Evolutionary conservation across 1,140 invertebrate species (phyloP), one percentile per base, ranked within the genome.

Genomic region (Drosophila tropicalis): DNA sequence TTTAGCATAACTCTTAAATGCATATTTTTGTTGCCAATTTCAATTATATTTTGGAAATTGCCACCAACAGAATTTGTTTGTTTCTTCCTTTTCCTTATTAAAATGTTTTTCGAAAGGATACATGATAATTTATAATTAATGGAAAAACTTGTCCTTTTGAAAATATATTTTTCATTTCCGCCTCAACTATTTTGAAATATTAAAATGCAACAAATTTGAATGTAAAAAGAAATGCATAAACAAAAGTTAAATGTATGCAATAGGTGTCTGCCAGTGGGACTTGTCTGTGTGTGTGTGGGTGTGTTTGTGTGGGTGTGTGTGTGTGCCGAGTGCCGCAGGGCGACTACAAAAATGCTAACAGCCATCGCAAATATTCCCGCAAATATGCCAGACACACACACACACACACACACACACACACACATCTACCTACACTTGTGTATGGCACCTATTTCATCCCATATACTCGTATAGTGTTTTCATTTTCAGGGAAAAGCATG

Each of bases 141-240:
- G 72, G 68, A 19, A 61, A 55, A 63, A 55, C 51, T 39, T 76
- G 63, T 82, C 76, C 62, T 32, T 56, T 56, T 22, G 62, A 39
- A 64, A 41, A 47, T 79, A 79, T 75, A 44, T 22, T 34, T 36
- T n/a, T 63, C 60, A 73, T 54, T 86, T 77, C 63, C 79, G 71
- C 69, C 64, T 86, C 72, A 67, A 54, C 66, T 79, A 60, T 78
- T 74, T 67, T 66, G 67, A 62, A 62, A 62, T 66, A 79, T 63
- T 68, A 76, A 86, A 87, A 87, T 83, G 79, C 83, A 87, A 72
- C 82, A 74, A 64, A 83, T 86, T 81, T 85, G 70, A 87, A 87
- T 87, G 67, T 55, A 66, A 76, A 39, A 34, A 60, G 12, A 60
- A 39, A 40, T 22, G 44, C 44, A 51, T 51, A 51, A 51, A 51